These are phyloP conservation scores for Trialeurodes vaporariorum DNA, from an alignment of 1,140 invertebrate genomes.

Conservation along the genomic window DNA sequence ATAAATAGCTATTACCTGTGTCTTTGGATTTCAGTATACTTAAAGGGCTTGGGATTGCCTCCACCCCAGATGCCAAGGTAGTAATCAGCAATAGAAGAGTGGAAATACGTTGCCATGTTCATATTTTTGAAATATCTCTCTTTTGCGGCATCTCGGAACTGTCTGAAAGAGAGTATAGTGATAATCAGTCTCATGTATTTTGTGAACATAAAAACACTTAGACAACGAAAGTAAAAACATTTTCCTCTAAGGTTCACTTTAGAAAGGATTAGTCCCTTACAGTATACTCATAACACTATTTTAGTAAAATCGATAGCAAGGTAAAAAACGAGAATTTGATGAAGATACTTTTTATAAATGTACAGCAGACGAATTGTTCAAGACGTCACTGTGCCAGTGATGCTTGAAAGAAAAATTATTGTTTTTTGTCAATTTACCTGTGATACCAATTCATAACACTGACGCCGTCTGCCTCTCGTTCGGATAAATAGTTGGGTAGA, in stretches of 20 bases:
- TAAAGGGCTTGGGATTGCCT: conserved; percentile 87
- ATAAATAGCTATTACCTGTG: conserved; percentile 56
- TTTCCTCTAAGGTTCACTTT: no score
- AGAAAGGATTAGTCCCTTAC: no score
- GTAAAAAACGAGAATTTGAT: neutral
- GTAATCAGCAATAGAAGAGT: conserved; percentile 95
- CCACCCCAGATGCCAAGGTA: conserved; percentile 94
- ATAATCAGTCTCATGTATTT: no score
- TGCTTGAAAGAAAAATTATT: neutral
- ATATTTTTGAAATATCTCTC: conserved; percentile 96
- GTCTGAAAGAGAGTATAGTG: no score
- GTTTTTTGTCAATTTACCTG: conserved; percentile 31
- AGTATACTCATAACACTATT: no score
- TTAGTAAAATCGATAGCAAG: no score
- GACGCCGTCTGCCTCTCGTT: conserved; percentile 91
- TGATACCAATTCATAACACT: conserved; percentile 98
- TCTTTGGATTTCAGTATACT: conserved; percentile 91
- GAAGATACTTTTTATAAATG: neutral
- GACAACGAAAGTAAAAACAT: no score
- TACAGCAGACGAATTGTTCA: neutral
- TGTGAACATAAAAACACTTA: no score
- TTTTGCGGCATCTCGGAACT: conserved; percentile 85
- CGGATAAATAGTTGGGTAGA: conserved; percentile 88
- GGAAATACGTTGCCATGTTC: conserved; percentile 91
- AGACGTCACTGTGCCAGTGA: neutral